phyloP scores from a whole-genome alignment of 2,797 vertebrate genomes.

The Okamejei kenojei region DNA sequence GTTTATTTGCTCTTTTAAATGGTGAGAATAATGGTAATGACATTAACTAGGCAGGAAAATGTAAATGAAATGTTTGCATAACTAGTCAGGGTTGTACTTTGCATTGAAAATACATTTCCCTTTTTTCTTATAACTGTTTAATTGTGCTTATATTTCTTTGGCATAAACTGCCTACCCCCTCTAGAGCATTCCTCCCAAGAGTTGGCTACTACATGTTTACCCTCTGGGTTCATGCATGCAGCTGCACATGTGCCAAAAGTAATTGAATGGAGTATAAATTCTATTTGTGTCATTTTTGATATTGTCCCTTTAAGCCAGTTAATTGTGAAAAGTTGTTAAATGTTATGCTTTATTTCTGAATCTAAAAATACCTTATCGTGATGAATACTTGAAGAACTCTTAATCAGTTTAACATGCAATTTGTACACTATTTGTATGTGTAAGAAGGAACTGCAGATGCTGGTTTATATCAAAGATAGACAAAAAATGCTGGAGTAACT shows the following conservation, averaged over 20 bases:
- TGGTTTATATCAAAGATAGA: no score
- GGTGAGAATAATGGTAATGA: not conserved
- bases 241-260: not conserved
- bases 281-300: constrained; percentile 13
- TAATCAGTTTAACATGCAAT: not conserved
- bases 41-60: not conserved
- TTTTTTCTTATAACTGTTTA: not conserved
- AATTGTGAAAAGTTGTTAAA: not conserved
- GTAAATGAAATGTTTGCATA: not conserved
- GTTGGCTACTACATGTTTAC: not conserved
- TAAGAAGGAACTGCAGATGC: no score
- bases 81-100: not conserved
- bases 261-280: constrained; percentile 12
- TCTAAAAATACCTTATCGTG: not conserved
- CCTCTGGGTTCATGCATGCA: not conserved
- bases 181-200: constrained; percentile 11
- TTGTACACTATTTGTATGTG: no score
- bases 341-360: not conserved
- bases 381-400: not conserved
- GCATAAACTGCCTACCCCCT: not conserved
- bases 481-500: no score
- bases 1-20: not conserved
- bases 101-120: not conserved
- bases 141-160: not conserved
- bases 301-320: constrained; percentile 11